Base-by-base conservation (phyloP, 2,113 vertebrate species). In the Syrrhaptes paradoxus region DNA sequence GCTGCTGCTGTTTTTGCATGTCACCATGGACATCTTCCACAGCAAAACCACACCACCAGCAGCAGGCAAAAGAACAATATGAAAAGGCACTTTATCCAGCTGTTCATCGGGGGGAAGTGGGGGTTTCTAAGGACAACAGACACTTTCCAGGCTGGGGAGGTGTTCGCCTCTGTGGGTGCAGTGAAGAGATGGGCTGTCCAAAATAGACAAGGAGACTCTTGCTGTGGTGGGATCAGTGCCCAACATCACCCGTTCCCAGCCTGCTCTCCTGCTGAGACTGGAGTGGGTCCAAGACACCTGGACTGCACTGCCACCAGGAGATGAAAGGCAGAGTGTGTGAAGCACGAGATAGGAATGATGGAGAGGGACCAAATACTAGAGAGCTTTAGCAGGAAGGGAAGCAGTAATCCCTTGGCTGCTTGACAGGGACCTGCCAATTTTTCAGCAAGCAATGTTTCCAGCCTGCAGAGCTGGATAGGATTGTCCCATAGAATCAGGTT, bases 361-460 rank as follows among this genome's bases (percentile, higher is more conserved):
- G 38, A 89, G 87, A 57, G 52, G 70, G 67, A 93, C 46, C 32
- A 54, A 91, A 48, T 54, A 20, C n/a, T 4, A 7, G 70, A 22
- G 66, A 96, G 82, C 62, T 82, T 14, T 7, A 65, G 74, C 92
- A 90, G 49, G 74, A 87, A 65, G 74, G 31, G 54, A 79, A 79
- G 66, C 78, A 46, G 62, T 68, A 90, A 93, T 95, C 85, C 74
- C 45, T 79, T 93, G 92, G 96, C 85, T 95, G 61, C 24, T 36
- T 82, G 85, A 89, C 93, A 97, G n/a, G 20, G 57, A 87, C 31
- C 62, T 93, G 92, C 62, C 82, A 79, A 8, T 82, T 78, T 17
- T 83, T 57, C 92, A 73, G 62, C 52, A 45, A 45, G 65, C 6
- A 13, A 20, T 2, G 3, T 28, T 57, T 82, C 18, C 74, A 87